Conservation (phyloP, 2,113 vertebrate genomes). For the Pangasianodon gigas region DNA sequence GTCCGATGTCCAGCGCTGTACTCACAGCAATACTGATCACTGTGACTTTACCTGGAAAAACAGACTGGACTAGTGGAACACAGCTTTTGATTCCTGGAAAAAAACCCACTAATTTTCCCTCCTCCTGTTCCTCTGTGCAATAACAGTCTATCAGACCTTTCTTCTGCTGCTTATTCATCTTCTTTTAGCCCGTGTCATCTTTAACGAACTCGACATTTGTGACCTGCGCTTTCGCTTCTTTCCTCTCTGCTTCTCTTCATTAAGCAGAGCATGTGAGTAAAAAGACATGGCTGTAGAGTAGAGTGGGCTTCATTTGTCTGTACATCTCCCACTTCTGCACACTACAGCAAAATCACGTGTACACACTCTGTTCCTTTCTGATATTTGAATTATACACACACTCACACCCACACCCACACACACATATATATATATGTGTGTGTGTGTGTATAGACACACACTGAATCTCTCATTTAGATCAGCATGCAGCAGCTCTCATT, state of each 20-base stretch:
- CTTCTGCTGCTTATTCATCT: neutral
- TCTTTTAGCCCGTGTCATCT: neutral
- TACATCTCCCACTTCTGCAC: neutral
- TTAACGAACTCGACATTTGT: conserved; percentile 8
- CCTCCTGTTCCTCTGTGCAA: neutral
- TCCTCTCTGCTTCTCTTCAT: conserved; percentile 5
- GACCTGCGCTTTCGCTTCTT: neutral
- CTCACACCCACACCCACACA: neutral
- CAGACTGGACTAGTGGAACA: neutral
- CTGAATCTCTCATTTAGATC: conserved; percentile 8
- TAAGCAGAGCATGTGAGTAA: neutral
- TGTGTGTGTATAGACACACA: no score
- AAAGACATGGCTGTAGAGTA: neutral
- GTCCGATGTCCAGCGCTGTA: neutral
- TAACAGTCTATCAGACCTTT: neutral
- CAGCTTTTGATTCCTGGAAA: neutral
- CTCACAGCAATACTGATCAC: neutral
- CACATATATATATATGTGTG: neutral
- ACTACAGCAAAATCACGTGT: neutral
- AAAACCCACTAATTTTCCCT: neutral
- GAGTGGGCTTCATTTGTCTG: neutral
- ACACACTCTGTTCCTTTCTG: neutral
- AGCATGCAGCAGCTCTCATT: neutral
- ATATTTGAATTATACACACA: neutral
- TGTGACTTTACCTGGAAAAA: neutral